Base-by-base conservation (phyloP, 2,888 invertebrate species). In the Strigamia transsilvanica region DNA sequence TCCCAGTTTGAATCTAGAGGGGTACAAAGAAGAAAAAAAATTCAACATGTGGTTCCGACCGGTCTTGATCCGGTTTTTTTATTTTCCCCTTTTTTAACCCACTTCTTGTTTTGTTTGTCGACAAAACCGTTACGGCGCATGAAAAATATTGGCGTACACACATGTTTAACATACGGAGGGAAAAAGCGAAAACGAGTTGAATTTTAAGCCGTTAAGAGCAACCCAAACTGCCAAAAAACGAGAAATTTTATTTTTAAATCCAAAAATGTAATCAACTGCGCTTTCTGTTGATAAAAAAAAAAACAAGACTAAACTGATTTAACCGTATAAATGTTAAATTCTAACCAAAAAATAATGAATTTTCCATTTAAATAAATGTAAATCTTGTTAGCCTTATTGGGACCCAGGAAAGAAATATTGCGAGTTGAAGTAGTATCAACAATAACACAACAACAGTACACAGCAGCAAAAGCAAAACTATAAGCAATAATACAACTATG, bases 41-140 rank as follows among this genome's bases (percentile, higher is more conserved):
- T 56, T 56, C 56, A 56, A 56, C 56, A 56, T 56, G 56, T 56
- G 56, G 56, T 56, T 21, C 56, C 56, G n/a, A 56, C 18, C 56
- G 6, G 56, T 56, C 18, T 18, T 56, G 56, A 56, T 15, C 56
- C 56, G 56, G 56, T 56, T 56, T 56, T 56, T 56, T n/a, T 18
- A 21, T 18, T 56, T 4, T 18, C 18, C 56, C 56, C 18, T 9
- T 18, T 46, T 46, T 46, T 46, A 13, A 46, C n/a, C 4, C 13
- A 46, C 46, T 46, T 46, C 18, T 56, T 56, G 56, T 56, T 56
- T 56, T 56, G 56, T 56, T 56, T 56, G 56, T 56, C 18, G 56
- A 56, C 18, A 56, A 56, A 56, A 56, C 56, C 56, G 56, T 56
- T 56, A 56, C 15, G 56, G 18, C 56, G 21, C 9, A 56, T 18